Percentiles rank a stretch among this genome's conserved stretches.
Evolutionary conservation across 2,113 vertebrate species (phyloP).

Genomic region (Centropristis striata): DNA sequence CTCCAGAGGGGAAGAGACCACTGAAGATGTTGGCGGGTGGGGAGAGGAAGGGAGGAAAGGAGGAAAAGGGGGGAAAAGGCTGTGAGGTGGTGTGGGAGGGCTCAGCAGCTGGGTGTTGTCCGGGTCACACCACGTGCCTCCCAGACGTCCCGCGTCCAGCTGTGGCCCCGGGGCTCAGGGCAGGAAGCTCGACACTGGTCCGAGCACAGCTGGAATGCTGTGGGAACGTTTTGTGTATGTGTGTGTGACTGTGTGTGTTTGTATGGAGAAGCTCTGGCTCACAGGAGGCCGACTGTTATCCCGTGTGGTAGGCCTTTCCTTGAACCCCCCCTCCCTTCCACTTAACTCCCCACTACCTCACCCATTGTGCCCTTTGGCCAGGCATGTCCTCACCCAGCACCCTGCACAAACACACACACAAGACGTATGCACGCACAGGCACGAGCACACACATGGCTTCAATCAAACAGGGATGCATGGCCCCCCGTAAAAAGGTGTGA

Average conservation of each 20-base stretch:
- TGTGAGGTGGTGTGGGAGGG: slow-evolving; percentile 49
- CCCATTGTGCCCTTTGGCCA: slow-evolving; percentile 76
- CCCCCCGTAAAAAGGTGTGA: slow-evolving; percentile 86
- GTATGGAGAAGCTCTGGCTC: slow-evolving; percentile 48
- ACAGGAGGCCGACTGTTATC: slow-evolving; percentile 73
- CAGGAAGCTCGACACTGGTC: slow-evolving; percentile 79
- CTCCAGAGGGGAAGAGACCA: slow-evolving; percentile 73
- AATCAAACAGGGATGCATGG: slow-evolving; percentile 76
- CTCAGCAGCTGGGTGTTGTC: slow-evolving; percentile 79
- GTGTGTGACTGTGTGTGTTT: slow-evolving; percentile 21
- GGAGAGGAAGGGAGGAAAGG: background rate
- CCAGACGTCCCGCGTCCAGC: slow-evolving; percentile 83
- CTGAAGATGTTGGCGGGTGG: slow-evolving; percentile 67
- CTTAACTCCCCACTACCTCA: slow-evolving; percentile 65
- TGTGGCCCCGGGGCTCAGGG: slow-evolving; percentile 78
- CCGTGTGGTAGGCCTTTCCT: slow-evolving; percentile 68
- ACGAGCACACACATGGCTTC: slow-evolving; percentile 82
- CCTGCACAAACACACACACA: slow-evolving; percentile 45
- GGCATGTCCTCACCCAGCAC: slow-evolving; percentile 70
- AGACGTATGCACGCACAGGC: slow-evolving; percentile 53
- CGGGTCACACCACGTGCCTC: slow-evolving; percentile 82
- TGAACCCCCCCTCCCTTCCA: slow-evolving; percentile 29
- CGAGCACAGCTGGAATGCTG: slow-evolving; percentile 75
- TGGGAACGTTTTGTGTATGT: slow-evolving; percentile 61
- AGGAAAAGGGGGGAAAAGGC: slow-evolving; percentile 27